Evolutionary conservation across 2,797 vertebrate genomes (phyloP), one percentile per base, ranked within the genome.

Genomic region (Lutjanus campechanus): DNA sequence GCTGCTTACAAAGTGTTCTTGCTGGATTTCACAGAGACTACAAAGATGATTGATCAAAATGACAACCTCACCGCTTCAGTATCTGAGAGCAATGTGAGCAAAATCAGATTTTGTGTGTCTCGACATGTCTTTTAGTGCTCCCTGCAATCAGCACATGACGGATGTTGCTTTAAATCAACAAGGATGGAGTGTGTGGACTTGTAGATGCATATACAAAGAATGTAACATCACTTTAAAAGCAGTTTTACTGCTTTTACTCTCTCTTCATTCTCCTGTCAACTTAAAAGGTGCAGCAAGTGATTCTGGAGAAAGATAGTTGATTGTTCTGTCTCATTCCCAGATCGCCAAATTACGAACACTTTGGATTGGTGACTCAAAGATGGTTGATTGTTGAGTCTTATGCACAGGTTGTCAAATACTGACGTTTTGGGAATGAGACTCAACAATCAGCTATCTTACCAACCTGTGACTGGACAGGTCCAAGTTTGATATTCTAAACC

Each of bases 31-130:
- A 15, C 20, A 16, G 16, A 46, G 47, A 50, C 50, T 19, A 63
- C 36, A 54, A 50, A 54, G 46, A 62, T 36, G 58, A 65, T 19
- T 49, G 73, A 65, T 75, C 53, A 55, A 77, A 73, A 41, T 22
- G 77, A 65, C 56, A 58, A 56, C 55, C 13, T 77, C 19, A 2
- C 62, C 5, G 0, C 36, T 49, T 56, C 4, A 25, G 40, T 44
- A 67, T 66, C 40, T 73, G 78, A 73, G 44, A 53, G 36, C 36
- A 61, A 49, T 40, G 22, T n/a, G 53, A 62, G 3, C 15, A 11
- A 53, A 47, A 46, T 25, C 69, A 0, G 54, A 13, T 61, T 58
- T 16, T 65, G 50, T 40, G 25, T 25, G 56, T 20, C 11, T 53
- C 11, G 41, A 36, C 40, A 1, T 49, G 29, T 20, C 41, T 67